A percentile compares a stretch with the other conserved stretches of the same genome.
phyloP scores from a whole-genome alignment of 2,113 vertebrate genomes.

The Penelope pileata region DNA sequence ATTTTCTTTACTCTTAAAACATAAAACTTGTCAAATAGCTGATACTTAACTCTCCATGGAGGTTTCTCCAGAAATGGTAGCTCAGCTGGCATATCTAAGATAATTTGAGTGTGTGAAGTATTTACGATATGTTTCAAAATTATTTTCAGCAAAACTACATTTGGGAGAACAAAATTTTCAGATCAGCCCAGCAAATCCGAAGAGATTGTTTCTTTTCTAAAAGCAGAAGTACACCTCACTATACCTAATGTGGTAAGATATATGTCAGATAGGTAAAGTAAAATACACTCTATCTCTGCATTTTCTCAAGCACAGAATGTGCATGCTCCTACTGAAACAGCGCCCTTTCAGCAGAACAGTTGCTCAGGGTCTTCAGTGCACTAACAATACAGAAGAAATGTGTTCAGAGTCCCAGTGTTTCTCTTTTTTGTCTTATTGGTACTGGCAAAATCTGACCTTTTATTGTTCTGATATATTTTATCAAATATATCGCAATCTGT shows the following conservation, averaged over 20 bases:
- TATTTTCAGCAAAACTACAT: conserved; percentile 60
- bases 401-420: background rate
- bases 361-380: fast-evolving
- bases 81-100: background rate
- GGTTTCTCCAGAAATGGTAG: background rate
- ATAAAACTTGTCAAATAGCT: background rate
- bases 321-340: background rate
- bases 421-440: background rate
- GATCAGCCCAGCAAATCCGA: conserved; percentile 27
- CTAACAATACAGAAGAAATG: background rate
- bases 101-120: background rate
- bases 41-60: background rate
- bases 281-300: background rate
- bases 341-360: background rate
- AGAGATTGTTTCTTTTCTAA: conserved; percentile 73
- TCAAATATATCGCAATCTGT: background rate
- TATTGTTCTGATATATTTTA: background rate
- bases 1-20: background rate
- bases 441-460: background rate
- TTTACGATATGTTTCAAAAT: conserved; percentile 9
- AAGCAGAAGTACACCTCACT: conserved; percentile 80
- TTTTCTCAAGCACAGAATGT: background rate
- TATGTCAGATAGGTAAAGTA: background rate
- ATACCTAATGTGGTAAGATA: conserved; percentile 81
- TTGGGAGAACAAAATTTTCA: conserved; percentile 40